A percentile compares a stretch with the other conserved stretches of the same genome.
Conservation (phyloP, 2,797 vertebrate genomes). For the Nyctalus aviator region DNA sequence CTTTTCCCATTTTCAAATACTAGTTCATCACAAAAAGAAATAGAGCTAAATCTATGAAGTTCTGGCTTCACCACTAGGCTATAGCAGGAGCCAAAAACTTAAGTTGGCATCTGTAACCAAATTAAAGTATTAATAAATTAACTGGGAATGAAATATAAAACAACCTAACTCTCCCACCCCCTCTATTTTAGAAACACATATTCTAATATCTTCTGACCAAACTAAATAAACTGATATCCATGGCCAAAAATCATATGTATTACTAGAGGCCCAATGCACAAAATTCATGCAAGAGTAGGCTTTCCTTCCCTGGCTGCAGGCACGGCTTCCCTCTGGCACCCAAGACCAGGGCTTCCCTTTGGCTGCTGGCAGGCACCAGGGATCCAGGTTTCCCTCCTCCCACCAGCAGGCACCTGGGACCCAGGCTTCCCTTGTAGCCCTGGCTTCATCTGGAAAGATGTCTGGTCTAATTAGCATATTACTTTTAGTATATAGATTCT, state of each 20-base stretch:
- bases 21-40: neutral
- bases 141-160: neutral
- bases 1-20: neutral
- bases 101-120: neutral
- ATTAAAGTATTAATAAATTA: neutral
- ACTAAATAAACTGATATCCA: neutral
- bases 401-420: too few relatives aligned
- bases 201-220: neutral
- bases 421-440: too few relatives aligned
- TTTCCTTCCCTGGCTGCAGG: too few relatives aligned
- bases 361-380: too few relatives aligned
- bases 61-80: neutral
- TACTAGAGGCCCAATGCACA: too few relatives aligned
- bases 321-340: too few relatives aligned
- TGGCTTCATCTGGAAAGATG: too few relatives aligned
- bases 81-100: neutral
- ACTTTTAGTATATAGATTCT: neutral
- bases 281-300: too few relatives aligned
- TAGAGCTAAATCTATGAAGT: neutral
- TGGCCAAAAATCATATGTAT: neutral
- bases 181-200: neutral
- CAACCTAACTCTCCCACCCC: neutral
- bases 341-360: too few relatives aligned
- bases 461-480: too few relatives aligned
- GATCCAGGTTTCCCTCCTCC: too few relatives aligned